Evolutionary conservation across 2,113 vertebrate genomes (phyloP).

Genomic region (Anguilla rostrata): DNA sequence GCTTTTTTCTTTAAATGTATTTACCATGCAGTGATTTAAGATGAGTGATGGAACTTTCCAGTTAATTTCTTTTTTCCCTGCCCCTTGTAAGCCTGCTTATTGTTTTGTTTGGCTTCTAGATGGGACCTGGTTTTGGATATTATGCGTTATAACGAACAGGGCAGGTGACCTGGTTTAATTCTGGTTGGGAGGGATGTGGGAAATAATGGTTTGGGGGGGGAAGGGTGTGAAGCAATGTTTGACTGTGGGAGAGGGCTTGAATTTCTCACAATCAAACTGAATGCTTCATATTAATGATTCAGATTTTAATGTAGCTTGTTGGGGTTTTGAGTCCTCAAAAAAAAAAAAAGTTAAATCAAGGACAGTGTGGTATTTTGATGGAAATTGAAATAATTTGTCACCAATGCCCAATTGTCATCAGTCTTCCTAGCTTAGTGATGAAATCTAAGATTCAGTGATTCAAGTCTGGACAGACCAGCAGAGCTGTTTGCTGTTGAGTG

Average conservation of each 20-base stretch:
- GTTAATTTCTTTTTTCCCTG: background rate
- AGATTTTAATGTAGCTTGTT: background rate
- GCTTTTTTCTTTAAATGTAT: conserved; percentile 60
- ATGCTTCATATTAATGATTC: background rate
- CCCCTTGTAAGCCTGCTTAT: background rate
- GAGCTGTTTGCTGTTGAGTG: background rate
- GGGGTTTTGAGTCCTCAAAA: background rate
- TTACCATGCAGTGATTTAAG: conserved; percentile 52
- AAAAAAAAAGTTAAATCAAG: background rate
- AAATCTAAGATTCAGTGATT: background rate
- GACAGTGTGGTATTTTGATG: background rate
- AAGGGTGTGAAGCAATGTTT: background rate
- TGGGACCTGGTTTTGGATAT: background rate
- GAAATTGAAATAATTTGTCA: background rate
- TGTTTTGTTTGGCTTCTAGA: background rate
- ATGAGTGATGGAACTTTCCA: background rate
- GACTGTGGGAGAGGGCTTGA: background rate
- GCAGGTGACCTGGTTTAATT: background rate
- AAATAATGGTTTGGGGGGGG: background rate
- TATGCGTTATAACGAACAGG: background rate
- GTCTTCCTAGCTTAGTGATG: background rate
- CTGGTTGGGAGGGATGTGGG: background rate
- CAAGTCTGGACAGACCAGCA: too few species aligned
- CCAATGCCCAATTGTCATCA: background rate
- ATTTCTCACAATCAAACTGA: background rate